Base-by-base conservation (phyloP, 2,888 invertebrate genomes). In the Petrolisthes cinctipes region DNA sequence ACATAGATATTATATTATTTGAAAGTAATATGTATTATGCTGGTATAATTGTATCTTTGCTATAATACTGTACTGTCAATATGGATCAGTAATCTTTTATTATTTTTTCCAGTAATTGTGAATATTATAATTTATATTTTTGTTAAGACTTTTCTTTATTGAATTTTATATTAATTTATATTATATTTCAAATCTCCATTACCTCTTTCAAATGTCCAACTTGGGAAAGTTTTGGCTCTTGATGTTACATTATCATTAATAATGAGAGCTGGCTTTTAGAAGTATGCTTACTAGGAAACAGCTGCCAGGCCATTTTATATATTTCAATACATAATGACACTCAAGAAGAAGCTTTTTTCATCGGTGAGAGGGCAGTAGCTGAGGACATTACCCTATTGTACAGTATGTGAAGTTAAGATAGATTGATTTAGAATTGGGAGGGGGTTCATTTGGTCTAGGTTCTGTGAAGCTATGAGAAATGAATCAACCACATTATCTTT, bases 181-280 rank as follows among this genome's bases (percentile, higher is more conserved):
- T 71, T 17, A 11, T 71, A 51, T 82, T 51, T 71, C 9, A n/a
- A 20, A 80, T 23, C 7, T 57, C 23, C 20, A 20, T 82, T 82
- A 14, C 17, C 53, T 82, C 68, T 53, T 71, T 53, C n/a, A 71
- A 54, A 71, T 83, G 83, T 83, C 71, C 56, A 11, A 54, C 23
- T 75, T 83, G 57, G 75, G 83, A 83, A 75, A 83, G 73, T 75
- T 23, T 56, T 56, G 56, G 14, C 75, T 83, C 83, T 54, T 73
- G 37, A 57, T 57, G 83, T 54, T 75, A 56, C 83, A 81, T 81
- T 81, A 53, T 81, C 61, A 61, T 81, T 20, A 66, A n/a, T 23
- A 66, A 23, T 7, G 66, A 66, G 37, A 37, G 56, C 57, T 80
- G 51, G 56, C 54, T 20, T 79, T 23, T 57, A 56, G 17, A 73